Evolutionary conservation across 2,113 vertebrate species (phyloP), one percentile per base, ranked within the genome.

Genomic region (Phylloscopus trochilus): DNA sequence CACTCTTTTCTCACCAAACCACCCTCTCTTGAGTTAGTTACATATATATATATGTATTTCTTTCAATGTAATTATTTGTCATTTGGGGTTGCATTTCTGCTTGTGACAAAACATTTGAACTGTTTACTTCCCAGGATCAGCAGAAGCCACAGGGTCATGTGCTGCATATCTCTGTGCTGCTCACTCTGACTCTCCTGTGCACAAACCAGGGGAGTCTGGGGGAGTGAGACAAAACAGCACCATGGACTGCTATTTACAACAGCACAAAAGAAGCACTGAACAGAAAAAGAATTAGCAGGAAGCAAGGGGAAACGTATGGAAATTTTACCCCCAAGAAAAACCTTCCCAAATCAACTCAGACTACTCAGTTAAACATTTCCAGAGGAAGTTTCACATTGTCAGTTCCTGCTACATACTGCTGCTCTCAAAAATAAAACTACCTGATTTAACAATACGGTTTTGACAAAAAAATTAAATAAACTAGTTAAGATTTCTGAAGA

Each of bases 401-500:
- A 55, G 30, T 18, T 89, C 8, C n/a, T 64, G 60, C 52, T 47
- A 67, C 18, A 60, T 39, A 47, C 6, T 0, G 0, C 59, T 77
- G 46, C 21, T 62, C 63, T 83, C n/a, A 69, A 56, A 86, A 86
- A 76, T 31, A 56, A 73, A 95, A 44, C n/a, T 33, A 58, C 5
- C 13, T 30, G 20, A 18, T 43, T 58, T 49, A 92, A 83, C 26
- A 56, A 63, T 10, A 74, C 2, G 47, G 26, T 26, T 84, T 68
- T 79, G 77, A 94, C 33, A 81, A 74, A 70, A 69, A 77, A 74
- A 68, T 6, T 22, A 76, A 89, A 66, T 12, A 39, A 85, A 72
- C 56, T 37, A 52, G 20, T 80, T 56, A 78, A 87, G 27, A 83
- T 52, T 81, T 75, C 68, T 94, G 17, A 76, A 89, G 44, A 93